These are phyloP conservation scores for Mola mola DNA, from an alignment of 2,113 vertebrate genomes.

Conservation along the genomic window DNA sequence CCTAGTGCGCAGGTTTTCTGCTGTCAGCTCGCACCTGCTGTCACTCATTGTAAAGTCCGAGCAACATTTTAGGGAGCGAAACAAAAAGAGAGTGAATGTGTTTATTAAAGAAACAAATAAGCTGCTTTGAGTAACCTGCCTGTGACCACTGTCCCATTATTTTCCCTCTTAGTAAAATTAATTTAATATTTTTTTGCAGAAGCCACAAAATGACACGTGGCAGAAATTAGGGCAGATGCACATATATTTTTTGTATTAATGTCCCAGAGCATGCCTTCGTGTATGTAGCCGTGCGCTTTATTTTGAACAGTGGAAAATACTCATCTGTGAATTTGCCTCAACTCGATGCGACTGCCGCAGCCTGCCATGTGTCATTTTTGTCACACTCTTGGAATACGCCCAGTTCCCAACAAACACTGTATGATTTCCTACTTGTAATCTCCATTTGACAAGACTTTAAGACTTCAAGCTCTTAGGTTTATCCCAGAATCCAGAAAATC, in stretches of 20 bases:
- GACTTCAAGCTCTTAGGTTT: too few relatives aligned
- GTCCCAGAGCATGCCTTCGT: too few relatives aligned
- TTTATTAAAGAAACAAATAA: conserved; percentile 19
- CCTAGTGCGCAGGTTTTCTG: conserved; percentile 14
- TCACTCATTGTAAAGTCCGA: conserved; percentile 4
- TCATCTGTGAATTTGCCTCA: conserved; percentile 31
- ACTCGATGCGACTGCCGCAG: conserved; percentile 39
- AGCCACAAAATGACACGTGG: conserved; percentile 39
- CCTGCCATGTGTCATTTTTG: conserved; percentile 31
- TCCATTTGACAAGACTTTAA: conserved; percentile 22
- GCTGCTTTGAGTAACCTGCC: conserved; percentile 21
- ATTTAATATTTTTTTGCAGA: neutral
- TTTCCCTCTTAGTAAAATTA: conserved; percentile 3
- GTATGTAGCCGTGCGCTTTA: too few relatives aligned
- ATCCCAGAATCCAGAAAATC: conserved; percentile 15
- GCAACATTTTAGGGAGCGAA: neutral
- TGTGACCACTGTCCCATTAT: conserved; percentile 8
- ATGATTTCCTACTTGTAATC: conserved; percentile 1
- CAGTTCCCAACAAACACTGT: conserved; percentile 8
- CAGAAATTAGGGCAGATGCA: conserved; percentile 63
- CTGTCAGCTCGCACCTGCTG: conserved; percentile 7
- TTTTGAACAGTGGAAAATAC: too few relatives aligned
- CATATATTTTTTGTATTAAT: conserved; percentile 31
- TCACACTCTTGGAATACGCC: conserved; percentile 22
- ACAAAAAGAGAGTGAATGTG: conserved; percentile 11